These are phyloP conservation scores for Cyclina sinensis DNA, from an alignment of 1,140 invertebrate genomes.

Conservation along the genomic window DNA sequence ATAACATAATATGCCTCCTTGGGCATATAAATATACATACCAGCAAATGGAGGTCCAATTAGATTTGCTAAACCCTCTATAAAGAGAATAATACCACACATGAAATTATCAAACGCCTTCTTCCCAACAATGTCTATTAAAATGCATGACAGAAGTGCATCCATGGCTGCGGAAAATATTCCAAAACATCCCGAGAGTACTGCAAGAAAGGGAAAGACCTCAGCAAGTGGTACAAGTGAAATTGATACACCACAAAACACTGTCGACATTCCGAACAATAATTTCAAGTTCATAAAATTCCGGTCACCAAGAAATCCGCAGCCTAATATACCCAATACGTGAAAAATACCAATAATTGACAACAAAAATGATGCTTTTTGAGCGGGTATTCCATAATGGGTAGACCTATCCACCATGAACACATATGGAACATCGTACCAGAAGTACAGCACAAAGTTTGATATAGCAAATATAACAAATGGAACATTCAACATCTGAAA, in stretches of 20 bases:
- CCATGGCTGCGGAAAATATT: slow-evolving; percentile 73
- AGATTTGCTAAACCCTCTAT: slow-evolving; percentile 76
- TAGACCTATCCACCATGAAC: slow-evolving; percentile 78
- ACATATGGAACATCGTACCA: slow-evolving; percentile 83
- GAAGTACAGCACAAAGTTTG: slow-evolving; percentile 81
- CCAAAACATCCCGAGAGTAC: slow-evolving; percentile 72
- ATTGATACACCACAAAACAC: slow-evolving; percentile 75
- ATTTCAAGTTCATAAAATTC: slow-evolving; percentile 85
- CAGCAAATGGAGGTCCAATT: slow-evolving; percentile 76
- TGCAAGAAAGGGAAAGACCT: not conserved
- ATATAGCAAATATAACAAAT: too few species aligned
- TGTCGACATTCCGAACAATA: slow-evolving; percentile 78
- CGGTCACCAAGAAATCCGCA: slow-evolving; percentile 95
- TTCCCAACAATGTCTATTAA: slow-evolving; percentile 76
- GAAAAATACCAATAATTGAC: slow-evolving; percentile 93
- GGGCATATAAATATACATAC: too few species aligned
- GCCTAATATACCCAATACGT: slow-evolving; percentile 91
- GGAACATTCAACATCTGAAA: too few species aligned
- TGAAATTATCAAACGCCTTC: slow-evolving; percentile 72
- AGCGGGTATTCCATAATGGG: slow-evolving; percentile 80
- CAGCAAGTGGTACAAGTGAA: slow-evolving; percentile 71
- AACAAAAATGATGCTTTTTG: slow-evolving; percentile 95
- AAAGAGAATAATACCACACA: slow-evolving; percentile 75
- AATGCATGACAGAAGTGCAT: too few species aligned
- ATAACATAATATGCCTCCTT: too few species aligned